Conservation (phyloP, 2,888 invertebrate species). For the Cephonodes hylas region DNA sequence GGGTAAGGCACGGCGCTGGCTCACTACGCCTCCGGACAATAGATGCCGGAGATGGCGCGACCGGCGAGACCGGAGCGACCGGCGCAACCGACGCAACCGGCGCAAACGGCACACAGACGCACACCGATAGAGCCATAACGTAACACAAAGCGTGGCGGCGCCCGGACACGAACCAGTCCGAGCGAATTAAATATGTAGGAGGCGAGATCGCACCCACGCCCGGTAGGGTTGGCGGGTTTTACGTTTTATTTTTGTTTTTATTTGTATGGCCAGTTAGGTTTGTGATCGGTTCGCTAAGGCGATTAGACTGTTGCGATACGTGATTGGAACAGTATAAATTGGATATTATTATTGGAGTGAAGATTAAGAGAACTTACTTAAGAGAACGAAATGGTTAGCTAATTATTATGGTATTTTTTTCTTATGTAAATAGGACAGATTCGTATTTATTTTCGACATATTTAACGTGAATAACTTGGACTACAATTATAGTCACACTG, state of each 20-base stretch:
- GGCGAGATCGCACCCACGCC: conserved; percentile 69
- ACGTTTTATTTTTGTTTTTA: neutral
- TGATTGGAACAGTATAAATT: no score
- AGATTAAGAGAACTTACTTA: no score
- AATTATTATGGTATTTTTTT: no score
- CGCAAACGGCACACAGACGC: conserved; percentile 28
- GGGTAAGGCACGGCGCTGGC: neutral
- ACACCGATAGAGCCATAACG: conserved; percentile 75
- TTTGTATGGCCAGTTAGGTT: no score
- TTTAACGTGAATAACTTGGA: no score
- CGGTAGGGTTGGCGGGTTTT: conserved; percentile 49
- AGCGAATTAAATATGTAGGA: conserved; percentile 81
- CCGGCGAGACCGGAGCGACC: neutral
- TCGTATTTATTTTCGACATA: no score
- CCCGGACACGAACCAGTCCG: conserved; percentile 77
- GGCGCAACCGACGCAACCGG: neutral
- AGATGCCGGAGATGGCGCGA: conserved; percentile 12
- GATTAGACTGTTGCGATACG: no score
- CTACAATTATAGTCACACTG: no score
- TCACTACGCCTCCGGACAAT: neutral
- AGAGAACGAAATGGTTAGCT: no score
- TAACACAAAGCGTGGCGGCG: conserved; percentile 72
- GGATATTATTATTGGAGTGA: conserved; percentile 25
- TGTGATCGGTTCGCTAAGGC: no score
- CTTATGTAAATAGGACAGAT: no score